Evolutionary conservation across 23 tunicate genomes (phyloP).

Genomic region (Clavelina lepadiformis): DNA sequence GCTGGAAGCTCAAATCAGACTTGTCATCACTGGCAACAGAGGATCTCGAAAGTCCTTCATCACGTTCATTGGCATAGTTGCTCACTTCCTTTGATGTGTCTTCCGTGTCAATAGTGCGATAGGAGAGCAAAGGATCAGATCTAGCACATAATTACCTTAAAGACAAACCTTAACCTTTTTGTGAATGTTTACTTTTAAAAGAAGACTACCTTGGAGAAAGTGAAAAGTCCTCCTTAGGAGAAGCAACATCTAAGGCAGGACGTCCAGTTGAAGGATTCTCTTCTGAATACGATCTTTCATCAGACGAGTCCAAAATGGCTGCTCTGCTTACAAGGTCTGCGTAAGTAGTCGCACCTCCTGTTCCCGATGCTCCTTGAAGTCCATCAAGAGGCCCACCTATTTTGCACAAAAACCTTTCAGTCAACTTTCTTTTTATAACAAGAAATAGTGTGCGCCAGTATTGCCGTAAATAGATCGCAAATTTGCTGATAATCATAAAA

Average conservation of each 20-base stretch:
- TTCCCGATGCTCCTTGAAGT: background rate
- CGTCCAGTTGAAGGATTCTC: slow-evolving; percentile 28
- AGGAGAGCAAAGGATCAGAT: slow-evolving; percentile 27
- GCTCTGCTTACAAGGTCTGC: slow-evolving; percentile 65
- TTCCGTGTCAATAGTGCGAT: slow-evolving; percentile 1
- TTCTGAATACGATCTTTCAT: slow-evolving; percentile 36
- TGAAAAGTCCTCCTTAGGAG: slow-evolving; percentile 28
- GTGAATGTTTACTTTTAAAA: too few species aligned
- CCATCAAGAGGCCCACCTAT: slow-evolving; percentile 60
- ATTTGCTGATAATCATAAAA: too few species aligned
- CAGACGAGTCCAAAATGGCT: slow-evolving; percentile 45
- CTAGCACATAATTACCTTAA: too few species aligned
- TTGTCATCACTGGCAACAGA: background rate
- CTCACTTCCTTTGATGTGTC: background rate
- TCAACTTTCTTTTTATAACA: background rate
- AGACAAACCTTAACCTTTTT: too few species aligned
- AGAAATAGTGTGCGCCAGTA: background rate
- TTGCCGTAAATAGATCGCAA: too few species aligned
- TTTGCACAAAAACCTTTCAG: background rate
- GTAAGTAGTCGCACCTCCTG: slow-evolving; percentile 38
- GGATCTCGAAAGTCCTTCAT: background rate
- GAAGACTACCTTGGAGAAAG: slow-evolving; percentile 30
- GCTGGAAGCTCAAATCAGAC: background rate
- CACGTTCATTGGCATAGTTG: background rate
- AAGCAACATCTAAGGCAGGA: slow-evolving; percentile 2